Evolutionary conservation across 2,113 vertebrate genomes (phyloP).

Genomic region (Sapayoa aenigma): DNA sequence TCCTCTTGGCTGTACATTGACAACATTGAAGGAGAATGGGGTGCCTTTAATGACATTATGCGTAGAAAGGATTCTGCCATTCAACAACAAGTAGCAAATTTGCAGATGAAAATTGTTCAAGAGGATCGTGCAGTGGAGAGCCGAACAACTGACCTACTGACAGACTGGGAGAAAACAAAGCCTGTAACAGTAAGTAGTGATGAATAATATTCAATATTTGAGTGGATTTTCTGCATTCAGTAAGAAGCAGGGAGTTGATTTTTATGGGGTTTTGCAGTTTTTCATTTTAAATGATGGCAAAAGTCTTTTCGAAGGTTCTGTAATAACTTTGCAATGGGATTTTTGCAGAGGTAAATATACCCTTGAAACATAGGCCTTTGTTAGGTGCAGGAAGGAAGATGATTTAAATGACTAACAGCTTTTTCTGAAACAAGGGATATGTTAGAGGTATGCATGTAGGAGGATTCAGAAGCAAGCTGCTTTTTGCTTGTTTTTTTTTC

Average conservation of each 20-base stretch:
- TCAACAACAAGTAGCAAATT: constrained; percentile 96
- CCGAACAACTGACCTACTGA: constrained; percentile 90
- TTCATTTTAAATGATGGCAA: background rate
- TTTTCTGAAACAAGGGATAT: background rate
- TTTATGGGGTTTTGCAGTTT: background rate
- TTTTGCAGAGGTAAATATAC: background rate
- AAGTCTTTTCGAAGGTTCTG: background rate
- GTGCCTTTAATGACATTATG: constrained; percentile 99
- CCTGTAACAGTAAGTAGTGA: constrained; percentile 86
- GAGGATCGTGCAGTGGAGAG: constrained; percentile 97
- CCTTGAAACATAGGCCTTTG: background rate
- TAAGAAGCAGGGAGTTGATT: background rate
- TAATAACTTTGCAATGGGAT: background rate
- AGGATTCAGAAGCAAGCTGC: background rate
- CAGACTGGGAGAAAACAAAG: constrained; percentile 98
- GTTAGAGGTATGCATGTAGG: background rate
- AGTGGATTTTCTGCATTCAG: background rate
- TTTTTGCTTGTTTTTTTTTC: background rate
- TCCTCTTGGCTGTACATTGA: constrained; percentile 98
- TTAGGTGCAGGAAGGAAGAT: background rate
- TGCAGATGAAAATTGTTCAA: constrained; percentile 98
- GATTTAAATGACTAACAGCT: background rate
- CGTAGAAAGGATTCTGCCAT: constrained; percentile 97
- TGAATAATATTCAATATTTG: background rate
- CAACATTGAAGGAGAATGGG: constrained; percentile 99